Evolutionary conservation across 2,113 vertebrate genomes (phyloP), one percentile per base, ranked within the genome.

Genomic region (Chamaetylas fuelleborni): DNA sequence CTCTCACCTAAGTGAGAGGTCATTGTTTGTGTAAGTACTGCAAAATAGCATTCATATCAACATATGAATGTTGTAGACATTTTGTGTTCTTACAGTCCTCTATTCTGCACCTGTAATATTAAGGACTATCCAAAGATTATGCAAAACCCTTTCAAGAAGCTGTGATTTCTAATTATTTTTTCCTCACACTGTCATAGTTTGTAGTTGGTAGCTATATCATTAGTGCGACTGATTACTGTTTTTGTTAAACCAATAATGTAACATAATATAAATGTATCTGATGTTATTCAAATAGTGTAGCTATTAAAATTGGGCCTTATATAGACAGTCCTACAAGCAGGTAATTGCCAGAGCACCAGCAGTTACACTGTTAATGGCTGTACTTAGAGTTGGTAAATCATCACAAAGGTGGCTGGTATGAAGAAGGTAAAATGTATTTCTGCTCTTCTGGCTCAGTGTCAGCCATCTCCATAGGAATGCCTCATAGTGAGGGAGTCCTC

Each of bases 11-110:
- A 93, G 69, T 93, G 94, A 96, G 94, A 97, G 89, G 88, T 94
- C 91, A 94, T 72, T 92, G 26, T 81, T 86, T 96, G 80, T 96
- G 93, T 96, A 97, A 97, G 93, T 97, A 97, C 95, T 95, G 86
- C 73, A 90, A 83, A 91, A 74, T 92, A 92, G 85, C 97, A 97
- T 97, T 97, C 96, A 97, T 97, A 96, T 86, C 57, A 74, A 36
- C 1, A 31, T 96, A 96, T 97, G 96, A 97, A 97, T 97, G 94
- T n/a, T 62, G 60, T 90, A 69, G 76, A 90, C 23, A 12, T 58
- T 86, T 79, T 88, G 51, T 96, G 45, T 94, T 92, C 64, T 50
- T 87, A 34, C 7, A 89, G 8, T 80, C 53, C 57, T 94, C 50
- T 83, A 13, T 31, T 62, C 54, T 70, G 40, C 6, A 78, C n/a